These are phyloP conservation scores for Lepidocolaptes lacrymiger DNA, from an alignment of 2,797 vertebrate species.

Conservation along the genomic window DNA sequence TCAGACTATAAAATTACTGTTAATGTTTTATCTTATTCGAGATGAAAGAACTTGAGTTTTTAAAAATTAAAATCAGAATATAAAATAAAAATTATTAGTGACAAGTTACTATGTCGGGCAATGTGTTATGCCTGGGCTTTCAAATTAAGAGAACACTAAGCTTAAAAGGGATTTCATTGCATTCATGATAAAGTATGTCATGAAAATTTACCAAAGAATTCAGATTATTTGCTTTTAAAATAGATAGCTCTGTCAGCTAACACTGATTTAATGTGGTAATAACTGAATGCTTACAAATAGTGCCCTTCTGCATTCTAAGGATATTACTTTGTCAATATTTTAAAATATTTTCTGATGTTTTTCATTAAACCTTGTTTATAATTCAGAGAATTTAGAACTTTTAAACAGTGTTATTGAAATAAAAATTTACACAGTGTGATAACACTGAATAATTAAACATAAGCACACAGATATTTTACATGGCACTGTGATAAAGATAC, in stretches of 20 bases:
- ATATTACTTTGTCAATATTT: background rate
- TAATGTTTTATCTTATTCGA: background rate
- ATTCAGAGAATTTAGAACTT: background rate
- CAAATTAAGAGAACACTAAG: background rate
- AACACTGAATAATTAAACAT: background rate
- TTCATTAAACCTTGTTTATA: background rate
- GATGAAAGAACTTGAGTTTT: background rate
- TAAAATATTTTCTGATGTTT: background rate
- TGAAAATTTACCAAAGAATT: background rate
- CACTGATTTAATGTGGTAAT: background rate
- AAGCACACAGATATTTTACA: background rate
- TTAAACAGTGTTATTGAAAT: background rate
- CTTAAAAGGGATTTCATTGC: background rate
- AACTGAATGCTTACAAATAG: background rate
- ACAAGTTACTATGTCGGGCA: background rate
- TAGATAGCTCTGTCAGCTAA: background rate
- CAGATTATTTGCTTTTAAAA: background rate
- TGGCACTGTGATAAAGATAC: background rate
- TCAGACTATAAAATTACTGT: background rate
- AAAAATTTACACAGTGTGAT: background rate
- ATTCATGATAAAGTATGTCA: background rate
- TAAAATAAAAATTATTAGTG: background rate
- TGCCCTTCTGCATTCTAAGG: background rate
- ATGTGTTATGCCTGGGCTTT: background rate
- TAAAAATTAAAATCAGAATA: background rate